Base-by-base conservation (phyloP, 2,113 vertebrate genomes). In the Neomonachus schauinslandi region DNA sequence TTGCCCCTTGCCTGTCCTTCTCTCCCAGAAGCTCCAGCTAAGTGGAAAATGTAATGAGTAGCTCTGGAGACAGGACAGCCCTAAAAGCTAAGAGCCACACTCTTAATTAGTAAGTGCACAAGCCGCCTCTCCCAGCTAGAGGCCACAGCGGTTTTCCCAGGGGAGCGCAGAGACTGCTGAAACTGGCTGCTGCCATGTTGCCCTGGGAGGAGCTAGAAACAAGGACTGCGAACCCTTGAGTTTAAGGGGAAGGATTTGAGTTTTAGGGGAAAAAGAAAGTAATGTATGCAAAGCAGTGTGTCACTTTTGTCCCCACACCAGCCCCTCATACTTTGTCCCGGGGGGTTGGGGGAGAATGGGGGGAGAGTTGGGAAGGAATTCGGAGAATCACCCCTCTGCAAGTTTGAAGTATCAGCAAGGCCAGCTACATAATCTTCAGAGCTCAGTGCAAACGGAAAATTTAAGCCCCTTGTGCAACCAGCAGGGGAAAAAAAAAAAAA, bases 401-500 rank as follows among this genome's bases (percentile, higher is more conserved):
- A 1, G 9, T 36, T 6, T 39, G 67, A 42, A 53, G 26, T 0
- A 21, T 83, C 81, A 80, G 36, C 13, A 6, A 59, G 15, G 4
- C 55, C 24, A 15, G 69, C 24, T 11, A 4, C 4, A 5, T 36
- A 31, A 31, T 39, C 46, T 63, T 42, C 15, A 5, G 7, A 28
- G 1, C 18, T 24, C 15, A n/a, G 22, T 19, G 12, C 36, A 36
- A 96, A 46, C 84, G 2, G 5, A 26, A 80, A 85, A 53, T 74
- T n/a, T n/a, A 53, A 85, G 4, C 28, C 22, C 18, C 39, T 26
- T 55, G 18, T 69, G 74, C n/a, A 31, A 33, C 91, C 65, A 65
- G 9, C 16, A 71, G 21, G 13, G 12, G 2, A 39, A 8, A 5
- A 6, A 2, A 42, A 8, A 5, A 6, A 2, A 42, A 8, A 5